Conservation (phyloP, 2,797 vertebrate species). For the Apodemus agrarius region DNA sequence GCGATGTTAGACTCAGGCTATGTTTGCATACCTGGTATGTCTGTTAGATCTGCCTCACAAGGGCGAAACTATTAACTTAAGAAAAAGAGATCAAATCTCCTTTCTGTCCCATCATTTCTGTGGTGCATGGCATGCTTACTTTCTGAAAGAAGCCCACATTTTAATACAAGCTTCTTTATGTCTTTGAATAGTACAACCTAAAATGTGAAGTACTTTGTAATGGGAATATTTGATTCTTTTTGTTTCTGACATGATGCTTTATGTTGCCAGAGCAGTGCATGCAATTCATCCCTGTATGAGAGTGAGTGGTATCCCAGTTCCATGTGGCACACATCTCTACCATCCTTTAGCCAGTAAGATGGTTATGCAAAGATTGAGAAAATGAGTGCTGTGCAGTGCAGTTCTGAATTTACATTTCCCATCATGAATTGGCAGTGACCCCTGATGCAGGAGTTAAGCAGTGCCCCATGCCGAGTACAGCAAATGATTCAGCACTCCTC, state of each 20-base stretch:
- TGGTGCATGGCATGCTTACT: neutral
- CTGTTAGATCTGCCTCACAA: no score
- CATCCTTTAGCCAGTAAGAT: constrained; percentile 13
- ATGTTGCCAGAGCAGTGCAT: neutral
- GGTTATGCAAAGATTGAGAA: neutral
- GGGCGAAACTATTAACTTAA: neutral
- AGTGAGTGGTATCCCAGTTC: neutral
- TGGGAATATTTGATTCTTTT: neutral
- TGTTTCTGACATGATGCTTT: neutral
- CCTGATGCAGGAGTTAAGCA: constrained; percentile 61
- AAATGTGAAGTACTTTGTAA: constrained; percentile 4
- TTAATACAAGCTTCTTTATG: constrained; percentile 26
- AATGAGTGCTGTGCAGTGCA: neutral
- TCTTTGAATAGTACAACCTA: neutral
- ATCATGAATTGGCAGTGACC: constrained; percentile 59
- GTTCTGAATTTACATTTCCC: constrained; percentile 59
- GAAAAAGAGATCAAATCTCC: neutral
- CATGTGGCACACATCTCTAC: neutral
- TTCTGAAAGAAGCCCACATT: constrained; percentile 6
- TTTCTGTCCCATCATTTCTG: neutral
- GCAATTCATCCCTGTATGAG: neutral
- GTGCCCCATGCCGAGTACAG: neutral
- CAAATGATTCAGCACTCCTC: constrained; percentile 66
- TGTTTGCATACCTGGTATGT: no score
- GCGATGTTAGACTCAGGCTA: no score